Base-by-base conservation (phyloP, 2,888 invertebrate genomes). In the Caenorhabditis sp. region DNA sequence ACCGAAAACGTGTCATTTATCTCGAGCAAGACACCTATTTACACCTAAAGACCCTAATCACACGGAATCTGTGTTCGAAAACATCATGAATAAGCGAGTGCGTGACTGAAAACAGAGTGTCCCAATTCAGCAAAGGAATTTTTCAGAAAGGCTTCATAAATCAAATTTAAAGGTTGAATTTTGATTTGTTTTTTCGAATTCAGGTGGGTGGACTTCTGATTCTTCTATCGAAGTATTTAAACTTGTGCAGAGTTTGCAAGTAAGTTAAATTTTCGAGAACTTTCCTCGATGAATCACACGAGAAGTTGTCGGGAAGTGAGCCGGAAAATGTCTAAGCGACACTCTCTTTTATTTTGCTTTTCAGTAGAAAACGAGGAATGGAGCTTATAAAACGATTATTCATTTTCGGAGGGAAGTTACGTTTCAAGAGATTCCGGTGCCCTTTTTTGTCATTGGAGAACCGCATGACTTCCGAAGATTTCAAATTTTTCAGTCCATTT, bases 51-150 rank as follows among this genome's bases (percentile, higher is more conserved):
- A 24, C 26, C 44, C 22, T 44, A 63, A 63, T 63, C 63, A 63
- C 16, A 6, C 28, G 14, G 44, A 63, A 63, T 63, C 44, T 63
- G 63, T n/a, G n/a, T 28, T 44, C n/a, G 24, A 63, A 63, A 63
- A 63, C 63, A 63, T 63, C 63, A 63, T 63, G 63, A 63, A 63
- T 63, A 63, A 63, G 26, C 63, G 63, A 63, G 44, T 44, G 44
- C 26, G 26, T 63, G 63, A 63, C 26, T 63, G 41, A 61, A 61
- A 41, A 41, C 61, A 41, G 19, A 41, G 19, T 26, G 31, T n/a
- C 31, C 44, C 28, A 47, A 41, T 61, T 41, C 24, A 24, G n/a
- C 19, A 4, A 28, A 26, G 14, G 26, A 44, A 63, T 44, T 54
- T 58, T 58, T 26, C 16, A 31, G 26, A 47, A 63, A 63, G 24